Evolutionary conservation across 2,113 vertebrate species (phyloP).

Genomic region (Pterocles gutturalis): DNA sequence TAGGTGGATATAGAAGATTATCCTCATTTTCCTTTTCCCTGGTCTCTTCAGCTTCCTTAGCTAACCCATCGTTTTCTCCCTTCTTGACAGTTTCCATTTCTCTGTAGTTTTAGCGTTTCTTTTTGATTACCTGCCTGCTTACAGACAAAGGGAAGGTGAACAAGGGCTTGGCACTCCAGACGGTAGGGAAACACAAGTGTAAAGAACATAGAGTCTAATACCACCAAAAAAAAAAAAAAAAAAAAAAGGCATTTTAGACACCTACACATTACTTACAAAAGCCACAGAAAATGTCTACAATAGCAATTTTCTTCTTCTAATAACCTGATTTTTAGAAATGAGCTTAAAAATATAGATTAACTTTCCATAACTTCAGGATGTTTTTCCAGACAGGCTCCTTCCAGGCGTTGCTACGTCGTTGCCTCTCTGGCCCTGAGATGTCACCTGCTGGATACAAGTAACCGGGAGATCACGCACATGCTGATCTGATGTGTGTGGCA

Average conservation of each 20-base stretch:
- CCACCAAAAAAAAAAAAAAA: too few species aligned
- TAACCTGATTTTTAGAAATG: background rate
- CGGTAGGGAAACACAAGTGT: background rate
- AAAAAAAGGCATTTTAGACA: background rate
- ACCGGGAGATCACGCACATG: background rate
- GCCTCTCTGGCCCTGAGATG: background rate
- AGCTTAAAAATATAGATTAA: background rate
- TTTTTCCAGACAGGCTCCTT: background rate
- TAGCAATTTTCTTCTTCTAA: background rate
- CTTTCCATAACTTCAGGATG: background rate
- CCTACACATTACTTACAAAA: background rate
- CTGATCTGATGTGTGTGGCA: background rate
- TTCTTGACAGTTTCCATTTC: background rate
- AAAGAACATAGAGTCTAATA: background rate
- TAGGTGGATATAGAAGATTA: background rate
- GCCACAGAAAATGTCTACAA: background rate
- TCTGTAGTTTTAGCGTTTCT: background rate
- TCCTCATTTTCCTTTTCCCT: background rate
- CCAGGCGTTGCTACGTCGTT: background rate
- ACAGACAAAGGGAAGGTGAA: background rate
- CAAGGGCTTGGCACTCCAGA: background rate
- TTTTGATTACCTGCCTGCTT: background rate
- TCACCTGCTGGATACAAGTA: background rate
- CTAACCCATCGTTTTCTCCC: background rate
- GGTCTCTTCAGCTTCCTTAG: background rate